Percentiles rank a stretch among this genome's conserved stretches.
These are phyloP conservation scores for Pachyramphus minor DNA, from an alignment of 2,113 vertebrate genomes.

Conservation along the genomic window DNA sequence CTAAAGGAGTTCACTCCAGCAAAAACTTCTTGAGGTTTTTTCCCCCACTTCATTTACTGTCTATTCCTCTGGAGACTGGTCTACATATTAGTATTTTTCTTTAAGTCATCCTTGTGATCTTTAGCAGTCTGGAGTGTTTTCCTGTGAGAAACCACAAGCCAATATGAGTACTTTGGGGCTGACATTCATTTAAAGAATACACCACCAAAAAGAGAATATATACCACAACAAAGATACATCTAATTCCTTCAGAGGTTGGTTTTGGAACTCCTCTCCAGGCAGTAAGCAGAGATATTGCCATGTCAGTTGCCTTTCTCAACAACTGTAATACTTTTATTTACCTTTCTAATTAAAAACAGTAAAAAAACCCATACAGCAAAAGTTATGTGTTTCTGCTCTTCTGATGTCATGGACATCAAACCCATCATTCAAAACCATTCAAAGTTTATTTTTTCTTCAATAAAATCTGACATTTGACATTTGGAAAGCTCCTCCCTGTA, in stretches of 20 bases:
- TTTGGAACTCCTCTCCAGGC: neutral
- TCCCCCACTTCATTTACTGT: neutral
- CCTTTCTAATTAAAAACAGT: neutral
- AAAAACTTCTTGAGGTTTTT: neutral
- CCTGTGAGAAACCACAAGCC: neutral
- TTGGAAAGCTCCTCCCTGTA: neutral
- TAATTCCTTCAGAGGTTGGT: neutral
- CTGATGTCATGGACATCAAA: neutral
- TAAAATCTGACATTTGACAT: neutral
- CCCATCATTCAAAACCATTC: neutral
- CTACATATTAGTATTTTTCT: neutral
- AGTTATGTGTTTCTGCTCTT: neutral
- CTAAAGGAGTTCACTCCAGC: neutral
- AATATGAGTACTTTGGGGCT: neutral
- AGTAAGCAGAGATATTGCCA: neutral
- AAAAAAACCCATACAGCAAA: neutral
- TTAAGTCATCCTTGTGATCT: neutral
- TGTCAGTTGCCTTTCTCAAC: neutral
- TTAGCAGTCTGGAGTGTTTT: neutral
- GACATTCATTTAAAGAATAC: neutral
- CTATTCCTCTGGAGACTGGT: neutral
- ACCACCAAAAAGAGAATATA: neutral
- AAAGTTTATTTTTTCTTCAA: neutral
- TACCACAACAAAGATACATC: neutral
- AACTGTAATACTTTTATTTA: neutral